phyloP scores from a whole-genome alignment of 2,113 vertebrate species.

The Eurystomus gularis region DNA sequence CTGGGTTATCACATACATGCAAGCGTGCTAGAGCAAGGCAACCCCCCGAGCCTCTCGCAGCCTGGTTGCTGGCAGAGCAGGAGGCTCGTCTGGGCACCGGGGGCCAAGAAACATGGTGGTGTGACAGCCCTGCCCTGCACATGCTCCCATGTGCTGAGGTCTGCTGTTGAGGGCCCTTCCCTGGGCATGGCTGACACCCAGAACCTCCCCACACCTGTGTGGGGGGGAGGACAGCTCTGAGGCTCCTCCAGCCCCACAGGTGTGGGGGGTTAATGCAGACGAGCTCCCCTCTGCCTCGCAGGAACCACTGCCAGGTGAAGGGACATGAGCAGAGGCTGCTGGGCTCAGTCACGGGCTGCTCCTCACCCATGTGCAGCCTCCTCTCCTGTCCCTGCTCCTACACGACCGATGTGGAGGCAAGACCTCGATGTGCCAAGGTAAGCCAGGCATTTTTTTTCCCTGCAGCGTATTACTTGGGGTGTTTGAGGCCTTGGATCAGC shows the following conservation, averaged over 20 bases:
- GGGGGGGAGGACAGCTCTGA: neutral
- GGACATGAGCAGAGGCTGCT: too few relatives aligned
- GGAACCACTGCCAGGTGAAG: rapidly evolving
- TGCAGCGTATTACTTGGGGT: neutral
- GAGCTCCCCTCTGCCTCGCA: neutral
- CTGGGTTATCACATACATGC: rapidly evolving
- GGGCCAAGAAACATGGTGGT: rapidly evolving
- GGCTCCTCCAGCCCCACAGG: neutral
- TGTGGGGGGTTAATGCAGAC: neutral
- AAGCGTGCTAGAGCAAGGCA: neutral
- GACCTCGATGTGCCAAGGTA: rapidly evolving
- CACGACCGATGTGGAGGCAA: rapidly evolving
- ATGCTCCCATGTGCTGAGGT: neutral
- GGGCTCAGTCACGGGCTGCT: rapidly evolving
- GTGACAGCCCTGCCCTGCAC: neutral
- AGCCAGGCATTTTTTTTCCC: rapidly evolving
- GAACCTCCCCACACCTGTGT: neutral
- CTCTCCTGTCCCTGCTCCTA: neutral
- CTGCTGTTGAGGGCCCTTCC: neutral
- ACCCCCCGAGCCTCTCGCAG: rapidly evolving
- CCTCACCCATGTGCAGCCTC: rapidly evolving
- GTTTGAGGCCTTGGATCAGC: neutral
- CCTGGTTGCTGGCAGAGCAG: neutral
- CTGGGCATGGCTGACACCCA: neutral
- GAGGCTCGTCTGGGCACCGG: neutral